A percentile compares a stretch with the other conserved stretches of the same genome.
Conservation (phyloP, 2,113 vertebrate genomes). For the Barbus barbus region DNA sequence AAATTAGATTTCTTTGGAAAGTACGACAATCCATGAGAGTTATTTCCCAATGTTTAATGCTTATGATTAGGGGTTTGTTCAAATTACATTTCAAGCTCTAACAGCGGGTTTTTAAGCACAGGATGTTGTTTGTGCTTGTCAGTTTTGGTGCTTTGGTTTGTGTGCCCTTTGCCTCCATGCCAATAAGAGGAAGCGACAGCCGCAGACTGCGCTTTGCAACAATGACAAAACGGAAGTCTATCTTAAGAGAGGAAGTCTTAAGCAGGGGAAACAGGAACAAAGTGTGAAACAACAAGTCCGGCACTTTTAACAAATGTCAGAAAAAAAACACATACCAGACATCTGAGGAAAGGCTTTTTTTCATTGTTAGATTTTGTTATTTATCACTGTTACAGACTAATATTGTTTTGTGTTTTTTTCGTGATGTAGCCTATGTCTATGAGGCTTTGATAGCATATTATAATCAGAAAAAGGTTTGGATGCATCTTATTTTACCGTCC, state of each 20-base stretch:
- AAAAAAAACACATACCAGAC: neutral
- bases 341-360: neutral
- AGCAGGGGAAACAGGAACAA: slow-evolving; percentile 54
- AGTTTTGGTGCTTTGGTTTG: slow-evolving; percentile 11
- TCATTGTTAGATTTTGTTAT: neutral
- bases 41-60: neutral
- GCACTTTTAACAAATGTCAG: slow-evolving; percentile 12
- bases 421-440: too few relatives aligned
- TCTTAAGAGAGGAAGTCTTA: slow-evolving; percentile 66
- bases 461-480: neutral
- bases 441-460: neutral
- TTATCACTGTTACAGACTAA: neutral
- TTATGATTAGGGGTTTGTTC: neutral
- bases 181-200: slow-evolving; percentile 58
- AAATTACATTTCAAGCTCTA: neutral
- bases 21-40: neutral
- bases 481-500: too few relatives aligned
- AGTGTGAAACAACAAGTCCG: slow-evolving; percentile 19
- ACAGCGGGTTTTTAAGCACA: neutral
- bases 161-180: slow-evolving; percentile 55
- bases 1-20: neutral
- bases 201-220: slow-evolving; percentile 54
- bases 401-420: neutral
- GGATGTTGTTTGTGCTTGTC: neutral
- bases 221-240: slow-evolving; percentile 68